Evolutionary conservation across 1,140 invertebrate genomes (phyloP), one percentile per base, ranked within the genome.

Genomic region (Danaus plexippus): DNA sequence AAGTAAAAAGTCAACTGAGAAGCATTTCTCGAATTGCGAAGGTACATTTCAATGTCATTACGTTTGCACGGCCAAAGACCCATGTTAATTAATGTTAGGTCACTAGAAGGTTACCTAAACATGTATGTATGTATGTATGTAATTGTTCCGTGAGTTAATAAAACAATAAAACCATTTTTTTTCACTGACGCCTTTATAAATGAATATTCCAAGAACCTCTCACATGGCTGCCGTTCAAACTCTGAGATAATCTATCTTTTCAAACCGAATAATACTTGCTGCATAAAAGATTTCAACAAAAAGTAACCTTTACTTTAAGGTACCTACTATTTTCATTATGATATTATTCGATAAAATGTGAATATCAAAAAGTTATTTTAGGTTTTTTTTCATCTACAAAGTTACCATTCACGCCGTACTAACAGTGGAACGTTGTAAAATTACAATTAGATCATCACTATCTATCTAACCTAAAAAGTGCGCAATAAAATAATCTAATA

Each of bases 41-140:
- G 67, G 76, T 69, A 63, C 80, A 59, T 83, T 80, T 83, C 69
- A 80, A 83, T 79, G 77, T 80, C 80, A 79, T 62, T 75, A 46
- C 66, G 71, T 70, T 61, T 65, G 64, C 52, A 49, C 62, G 78
- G 77, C 40, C 79, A 76, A 82, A 73, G 75, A 79, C 77, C 77
- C 68, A 61, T 66, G 63, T 66, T 74, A 78, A 79, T 82, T 80
- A 78, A 71, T 70, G 70, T 72, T 71, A 75, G 78, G 79, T 64
- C 75, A 52, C 49, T 18, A 49, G 64, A 43, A 56, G 43, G 50
- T 54, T n/a, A 40, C 43, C 22, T 32, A 32, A 32, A 32, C 22
- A 32, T 32, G 22, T 32, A 32, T 32, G 22, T 32, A 32, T 32
- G 22, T 32, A 32, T 32, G 22, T 32, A 32, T 52, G 60, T 68